Evolutionary conservation across 2,113 vertebrate genomes (phyloP).

Genomic region (Australoheros scitulus): DNA sequence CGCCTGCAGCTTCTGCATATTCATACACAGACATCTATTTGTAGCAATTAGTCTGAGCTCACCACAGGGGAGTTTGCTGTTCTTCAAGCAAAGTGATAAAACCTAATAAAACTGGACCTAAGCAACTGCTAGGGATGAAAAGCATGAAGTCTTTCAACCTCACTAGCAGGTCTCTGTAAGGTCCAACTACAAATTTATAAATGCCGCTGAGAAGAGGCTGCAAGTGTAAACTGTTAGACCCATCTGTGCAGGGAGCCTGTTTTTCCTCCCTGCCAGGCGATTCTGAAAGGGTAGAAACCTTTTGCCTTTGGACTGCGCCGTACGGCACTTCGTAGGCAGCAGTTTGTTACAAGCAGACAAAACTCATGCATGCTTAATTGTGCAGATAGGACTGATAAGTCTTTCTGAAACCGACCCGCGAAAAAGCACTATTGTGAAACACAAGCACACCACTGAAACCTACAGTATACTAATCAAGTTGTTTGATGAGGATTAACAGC

Average conservation of each 20-base stretch:
- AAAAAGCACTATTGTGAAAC: not conserved
- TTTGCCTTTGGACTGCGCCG: not conserved
- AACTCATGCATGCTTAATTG: not conserved
- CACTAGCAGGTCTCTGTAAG: too few relatives aligned
- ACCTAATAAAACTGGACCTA: not conserved
- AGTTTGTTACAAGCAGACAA: not conserved
- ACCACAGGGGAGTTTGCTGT: not conserved
- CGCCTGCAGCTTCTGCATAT: not conserved
- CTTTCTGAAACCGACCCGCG: not conserved
- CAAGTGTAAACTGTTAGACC: not conserved
- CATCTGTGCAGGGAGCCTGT: not conserved
- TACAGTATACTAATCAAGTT: not conserved
- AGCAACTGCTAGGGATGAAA: not conserved
- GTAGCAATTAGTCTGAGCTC: not conserved
- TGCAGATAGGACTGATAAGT: not conserved
- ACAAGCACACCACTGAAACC: not conserved
- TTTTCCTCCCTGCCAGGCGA: not conserved
- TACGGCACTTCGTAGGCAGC: not conserved
- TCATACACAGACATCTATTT: not conserved
- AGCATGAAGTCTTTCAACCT: too few relatives aligned
- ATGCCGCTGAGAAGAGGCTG: not conserved
- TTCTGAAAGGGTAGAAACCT: not conserved
- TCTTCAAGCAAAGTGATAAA: not conserved
- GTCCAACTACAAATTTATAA: not conserved
- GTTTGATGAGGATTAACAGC: not conserved